Conservation (phyloP, 2,888 invertebrate species). For the Tholera decimalis region DNA sequence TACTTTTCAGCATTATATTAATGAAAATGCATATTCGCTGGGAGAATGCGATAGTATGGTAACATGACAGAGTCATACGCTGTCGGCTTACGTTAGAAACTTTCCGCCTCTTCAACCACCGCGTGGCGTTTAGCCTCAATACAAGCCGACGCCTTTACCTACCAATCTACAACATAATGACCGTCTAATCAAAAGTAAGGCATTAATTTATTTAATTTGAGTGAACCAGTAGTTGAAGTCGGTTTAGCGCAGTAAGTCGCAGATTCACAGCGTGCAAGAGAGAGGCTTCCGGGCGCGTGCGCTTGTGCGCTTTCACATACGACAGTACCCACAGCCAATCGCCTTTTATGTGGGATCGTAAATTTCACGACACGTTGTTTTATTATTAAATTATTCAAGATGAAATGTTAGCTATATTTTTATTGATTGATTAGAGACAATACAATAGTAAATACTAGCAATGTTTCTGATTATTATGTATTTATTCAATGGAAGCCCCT, state of each 20-base stretch:
- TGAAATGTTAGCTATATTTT: conserved; percentile 32
- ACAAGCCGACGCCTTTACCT: conserved; percentile 70
- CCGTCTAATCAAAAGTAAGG: conserved; percentile 77
- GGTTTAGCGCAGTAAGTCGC: conserved; percentile 70
- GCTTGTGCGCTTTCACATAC: conserved; percentile 72
- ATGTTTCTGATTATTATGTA: conserved; percentile 28
- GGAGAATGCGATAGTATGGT: conserved; percentile 21
- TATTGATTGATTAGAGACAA: conserved; percentile 38
- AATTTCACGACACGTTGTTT: conserved; percentile 68
- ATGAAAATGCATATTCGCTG: conserved; percentile 38
- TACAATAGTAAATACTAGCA: conserved; percentile 14
- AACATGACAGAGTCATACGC: conserved; percentile 46
- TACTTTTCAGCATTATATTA: conserved; percentile 44
- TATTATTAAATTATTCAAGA: conserved; percentile 62
- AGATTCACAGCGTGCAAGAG: conserved; percentile 71
- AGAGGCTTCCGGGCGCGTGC: conserved; percentile 77
- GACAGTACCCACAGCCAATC: conserved; percentile 71
- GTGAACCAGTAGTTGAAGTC: conserved; percentile 72
- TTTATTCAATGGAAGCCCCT: conserved; percentile 20
- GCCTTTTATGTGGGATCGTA: conserved; percentile 70
- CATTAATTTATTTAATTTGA: conserved; percentile 71
- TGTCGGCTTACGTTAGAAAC: conserved; percentile 56
- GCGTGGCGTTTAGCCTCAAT: conserved; percentile 71
- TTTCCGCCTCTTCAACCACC: conserved; percentile 50
- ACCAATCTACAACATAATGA: conserved; percentile 76